Evolutionary conservation across 2,888 invertebrate species (phyloP), one percentile per base, ranked within the genome.

Genomic region (Erebia palarica): DNA sequence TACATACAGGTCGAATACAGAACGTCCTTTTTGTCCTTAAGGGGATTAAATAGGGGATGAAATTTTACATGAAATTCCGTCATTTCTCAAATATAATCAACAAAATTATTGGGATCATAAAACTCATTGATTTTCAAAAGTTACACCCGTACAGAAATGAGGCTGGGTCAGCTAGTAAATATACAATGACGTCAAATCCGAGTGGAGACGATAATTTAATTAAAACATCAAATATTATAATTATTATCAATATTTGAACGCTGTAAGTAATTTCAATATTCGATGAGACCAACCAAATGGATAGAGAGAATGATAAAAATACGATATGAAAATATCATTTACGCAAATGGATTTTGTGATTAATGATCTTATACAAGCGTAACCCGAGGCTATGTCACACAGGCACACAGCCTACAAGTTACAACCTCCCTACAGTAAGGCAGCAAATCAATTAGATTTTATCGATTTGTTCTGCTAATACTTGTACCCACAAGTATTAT

Each of bases 261-360:
- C 27, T 49, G 4, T 36, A 58, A 66, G 47, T 66, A 47, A 66
- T 27, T 14, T 67, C 67, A 59, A 65, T 44, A 65, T 58, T 49
- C 36, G 49, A 49, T 5, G 57, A 66, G 36, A 67, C 16, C 59
- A 59, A 59, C 59, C 58, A 59, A 67, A 59, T 59, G 59, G 49
- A 67, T 67, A 59, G 27, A 59, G 47, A 27, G 49, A 57, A 67
- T 65, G 57, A 67, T 58, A 66, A 64, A 67, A 67, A 58, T 27
- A 67, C 49, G 27, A 49, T 27, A 67, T 51, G 67, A 59, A 67
- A 67, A 67, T 59, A 66, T 66, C 58, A 66, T 66, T 66, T 66
- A 67, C 58, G 58, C 58, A 58, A 67, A 67, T 67, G 67, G 67
- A 67, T 67, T 67, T 67, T 67, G 59, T 67, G 66, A 66, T 58